Evolutionary conservation across 2,113 vertebrate species (phyloP).

Genomic region (Triplophysa rosa): DNA sequence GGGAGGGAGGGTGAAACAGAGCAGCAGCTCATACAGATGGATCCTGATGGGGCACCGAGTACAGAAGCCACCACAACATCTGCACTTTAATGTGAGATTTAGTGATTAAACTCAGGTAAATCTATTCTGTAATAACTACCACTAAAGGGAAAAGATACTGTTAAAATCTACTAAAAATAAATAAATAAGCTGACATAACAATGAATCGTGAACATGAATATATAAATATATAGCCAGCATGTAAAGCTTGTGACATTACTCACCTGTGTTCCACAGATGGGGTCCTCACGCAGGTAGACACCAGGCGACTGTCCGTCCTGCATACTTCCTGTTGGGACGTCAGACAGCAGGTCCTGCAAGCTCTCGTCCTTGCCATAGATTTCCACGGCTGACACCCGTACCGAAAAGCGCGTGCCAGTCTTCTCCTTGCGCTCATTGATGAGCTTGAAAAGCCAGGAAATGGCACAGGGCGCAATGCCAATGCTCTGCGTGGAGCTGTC

Average conservation of each 20-base stretch:
- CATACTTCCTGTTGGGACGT: slow-evolving; percentile 84
- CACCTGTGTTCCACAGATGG: slow-evolving; percentile 92
- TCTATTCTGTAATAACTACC: background rate
- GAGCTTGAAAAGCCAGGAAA: slow-evolving; percentile 98
- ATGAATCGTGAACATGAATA: background rate
- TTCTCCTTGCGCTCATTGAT: slow-evolving; percentile 91
- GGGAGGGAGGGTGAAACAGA: slow-evolving; percentile 51
- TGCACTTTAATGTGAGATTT: slow-evolving; percentile 21
- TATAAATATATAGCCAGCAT: background rate
- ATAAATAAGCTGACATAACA: background rate
- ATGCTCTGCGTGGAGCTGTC: slow-evolving; percentile 91
- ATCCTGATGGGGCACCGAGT: slow-evolving; percentile 62
- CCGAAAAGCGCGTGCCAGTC: slow-evolving; percentile 89
- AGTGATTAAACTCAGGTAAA: slow-evolving; percentile 3
- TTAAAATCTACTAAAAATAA: background rate
- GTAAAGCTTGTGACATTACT: background rate
- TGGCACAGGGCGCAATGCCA: slow-evolving; percentile 93
- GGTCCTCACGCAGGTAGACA: slow-evolving; percentile 91
- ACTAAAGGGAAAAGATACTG: background rate
- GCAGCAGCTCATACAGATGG: slow-evolving; percentile 65
- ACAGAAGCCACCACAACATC: slow-evolving; percentile 29
- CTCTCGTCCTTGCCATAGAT: slow-evolving; percentile 90
- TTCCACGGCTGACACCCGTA: slow-evolving; percentile 94
- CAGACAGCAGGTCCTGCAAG: slow-evolving; percentile 90
- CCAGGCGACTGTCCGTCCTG: slow-evolving; percentile 91